phyloP scores from a whole-genome alignment of 2,113 vertebrate species.

The Myiopsitta monachus region DNA sequence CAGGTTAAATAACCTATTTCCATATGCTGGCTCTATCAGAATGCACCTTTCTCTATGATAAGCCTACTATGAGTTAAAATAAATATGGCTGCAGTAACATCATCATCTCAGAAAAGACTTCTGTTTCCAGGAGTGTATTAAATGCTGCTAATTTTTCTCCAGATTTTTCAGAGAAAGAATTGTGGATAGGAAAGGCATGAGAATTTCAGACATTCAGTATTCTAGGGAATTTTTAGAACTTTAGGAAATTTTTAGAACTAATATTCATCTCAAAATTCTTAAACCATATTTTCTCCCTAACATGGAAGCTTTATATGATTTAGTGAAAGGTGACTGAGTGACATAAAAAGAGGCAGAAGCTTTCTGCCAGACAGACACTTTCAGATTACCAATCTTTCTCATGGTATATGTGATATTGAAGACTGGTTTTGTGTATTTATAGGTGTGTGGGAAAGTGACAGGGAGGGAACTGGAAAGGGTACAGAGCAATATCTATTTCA shows the following conservation, averaged over 20 bases:
- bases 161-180: not conserved
- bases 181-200: rapidly evolving
- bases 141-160: not conserved
- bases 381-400: not conserved
- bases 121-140: not conserved
- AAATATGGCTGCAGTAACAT: not conserved
- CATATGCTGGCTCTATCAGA: not conserved
- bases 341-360: not conserved
- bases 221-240: not conserved
- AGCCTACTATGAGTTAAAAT: not conserved
- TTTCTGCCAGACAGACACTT: not conserved
- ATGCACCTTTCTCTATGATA: not conserved
- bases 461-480: not conserved
- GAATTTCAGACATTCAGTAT: not conserved
- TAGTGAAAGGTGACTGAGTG: not conserved
- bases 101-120: not conserved
- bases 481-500: not conserved
- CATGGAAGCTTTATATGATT: not conserved
- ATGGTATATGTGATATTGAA: not conserved
- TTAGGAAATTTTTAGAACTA: not conserved
- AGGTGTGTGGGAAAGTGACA: not conserved
- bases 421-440: not conserved
- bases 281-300: not conserved
- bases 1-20: not conserved
- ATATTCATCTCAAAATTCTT: not conserved